Evolutionary conservation across 2,888 invertebrate species (phyloP).

Genomic region (Deilephila porcellus): DNA sequence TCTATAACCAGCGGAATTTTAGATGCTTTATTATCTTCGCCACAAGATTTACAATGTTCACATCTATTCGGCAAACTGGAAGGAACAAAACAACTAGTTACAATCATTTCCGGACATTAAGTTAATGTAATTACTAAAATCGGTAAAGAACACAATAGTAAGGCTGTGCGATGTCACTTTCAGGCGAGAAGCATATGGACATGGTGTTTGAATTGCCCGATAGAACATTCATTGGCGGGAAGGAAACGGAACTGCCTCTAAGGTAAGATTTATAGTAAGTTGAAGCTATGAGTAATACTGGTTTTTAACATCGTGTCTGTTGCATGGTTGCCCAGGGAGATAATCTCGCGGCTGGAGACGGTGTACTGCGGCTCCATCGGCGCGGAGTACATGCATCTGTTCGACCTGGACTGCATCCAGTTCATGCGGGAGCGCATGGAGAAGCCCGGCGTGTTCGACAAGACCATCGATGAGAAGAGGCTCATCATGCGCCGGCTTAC

Average conservation of each 20-base stretch:
- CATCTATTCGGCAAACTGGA: no score
- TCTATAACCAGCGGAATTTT: no score
- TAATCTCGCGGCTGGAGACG: constrained; percentile 86
- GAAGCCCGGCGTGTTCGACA: constrained; percentile 84
- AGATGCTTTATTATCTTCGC: no score
- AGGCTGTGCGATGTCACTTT: constrained; percentile 17
- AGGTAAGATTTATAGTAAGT: constrained; percentile 50
- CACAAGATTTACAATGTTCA: no score
- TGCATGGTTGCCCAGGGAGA: constrained; percentile 79
- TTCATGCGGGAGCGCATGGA: constrained; percentile 89
- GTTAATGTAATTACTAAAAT: neutral
- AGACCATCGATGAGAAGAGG: constrained; percentile 86
- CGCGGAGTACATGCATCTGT: constrained; percentile 91
- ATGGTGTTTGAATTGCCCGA: constrained; percentile 87
- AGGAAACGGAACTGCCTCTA: constrained; percentile 82
- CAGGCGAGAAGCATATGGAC: constrained; percentile 86
- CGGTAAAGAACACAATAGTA: neutral
- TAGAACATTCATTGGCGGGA: constrained; percentile 88
- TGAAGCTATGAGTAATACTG: no score
- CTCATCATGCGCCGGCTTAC: constrained; percentile 88
- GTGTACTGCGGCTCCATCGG: constrained; percentile 90
- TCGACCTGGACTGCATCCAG: constrained; percentile 87
- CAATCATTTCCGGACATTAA: neutral
- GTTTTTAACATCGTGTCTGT: neutral
- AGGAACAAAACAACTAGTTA: no score